Base-by-base conservation (phyloP, 2,797 vertebrate species). In the Myiotriccus ornatus region DNA sequence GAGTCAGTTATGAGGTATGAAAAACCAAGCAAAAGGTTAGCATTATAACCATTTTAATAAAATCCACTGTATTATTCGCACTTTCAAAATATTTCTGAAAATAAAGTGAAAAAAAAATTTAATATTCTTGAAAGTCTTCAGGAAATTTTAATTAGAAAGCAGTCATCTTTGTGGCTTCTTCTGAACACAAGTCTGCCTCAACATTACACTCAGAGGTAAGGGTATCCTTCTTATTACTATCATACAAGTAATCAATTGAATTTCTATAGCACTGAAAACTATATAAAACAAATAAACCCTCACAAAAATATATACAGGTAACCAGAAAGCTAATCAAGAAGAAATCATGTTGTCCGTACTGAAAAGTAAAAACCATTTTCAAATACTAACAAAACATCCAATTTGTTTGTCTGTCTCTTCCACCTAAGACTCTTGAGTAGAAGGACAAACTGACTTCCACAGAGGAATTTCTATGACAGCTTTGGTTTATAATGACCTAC, bases 401-500 rank as follows among this genome's bases (percentile, higher is more conserved):
- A 43, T 57, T 74, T 91, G 60, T 63, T 86, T 77, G 50, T 70
- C 37, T 20, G 10, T 75, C 55, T 84, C 39, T 75, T 87, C 64
- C 25, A 8, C 60, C 27, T 60, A 67, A 43, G 80, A 68, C 34
- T 71, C 65, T 55, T 32, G 28, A 86, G 46, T 34, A 82, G 30
- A 65, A 96, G 86, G 53, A 84, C 56, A 73, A 59, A 53, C 55
- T 8, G 37, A 87, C 43, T 94, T 82, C 59, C 76, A 70, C 43
- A 65, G 43, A 92, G 28, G 34, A 87, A 89, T 89, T 94, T 79
- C 57, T 81, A 32, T 59, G 81, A 85, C 64, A 64, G 64, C 92
- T 97, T 98, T 97, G 96, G 93, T 97, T 87, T 65, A 47, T 89
- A 95, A 94, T 69, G 79, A 97, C 76, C 81, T n/a, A 96, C 67